Conservation (phyloP, 1,140 invertebrate species). For the Bombus superbus region DNA sequence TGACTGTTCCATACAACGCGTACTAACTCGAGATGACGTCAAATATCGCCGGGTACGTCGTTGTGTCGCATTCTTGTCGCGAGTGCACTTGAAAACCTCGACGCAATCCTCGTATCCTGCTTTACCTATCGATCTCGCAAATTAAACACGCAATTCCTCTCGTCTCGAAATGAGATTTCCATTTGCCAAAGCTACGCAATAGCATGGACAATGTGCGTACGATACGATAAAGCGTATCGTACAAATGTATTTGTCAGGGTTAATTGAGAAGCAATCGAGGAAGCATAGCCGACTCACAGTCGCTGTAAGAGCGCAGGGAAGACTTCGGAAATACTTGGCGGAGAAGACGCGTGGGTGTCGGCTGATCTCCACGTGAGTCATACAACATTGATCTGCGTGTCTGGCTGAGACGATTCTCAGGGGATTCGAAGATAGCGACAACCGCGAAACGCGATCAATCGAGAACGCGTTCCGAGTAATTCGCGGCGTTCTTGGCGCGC, state of each 20-base stretch:
- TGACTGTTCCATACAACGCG: constrained; percentile 51
- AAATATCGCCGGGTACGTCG: constrained; percentile 42
- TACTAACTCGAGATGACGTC: constrained; percentile 42
- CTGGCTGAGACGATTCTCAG: not conserved
- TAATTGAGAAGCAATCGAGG: not conserved
- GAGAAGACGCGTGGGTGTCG: not conserved
- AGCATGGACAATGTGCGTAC: too few relatives aligned
- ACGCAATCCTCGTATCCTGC: constrained; percentile 38
- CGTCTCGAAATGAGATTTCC: too few relatives aligned
- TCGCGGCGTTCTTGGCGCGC: not conserved
- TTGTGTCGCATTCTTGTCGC: constrained; percentile 42
- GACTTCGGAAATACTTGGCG: too few relatives aligned
- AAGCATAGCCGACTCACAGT: not conserved
- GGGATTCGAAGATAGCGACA: not conserved
- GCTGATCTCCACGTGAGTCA: not conserved
- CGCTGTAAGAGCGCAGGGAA: not conserved
- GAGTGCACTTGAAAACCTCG: constrained; percentile 40
- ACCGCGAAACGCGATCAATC: constrained; percentile 12
- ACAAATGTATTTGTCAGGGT: too few relatives aligned
- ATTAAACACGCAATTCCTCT: not conserved
- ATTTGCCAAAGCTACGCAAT: too few relatives aligned
- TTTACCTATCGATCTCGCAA: constrained; percentile 29
- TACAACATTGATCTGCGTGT: not conserved
- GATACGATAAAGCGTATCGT: too few relatives aligned
- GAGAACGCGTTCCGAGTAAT: constrained; percentile 5